A percentile compares a stretch with the other conserved stretches of the same genome.
Conservation (phyloP, 2,797 vertebrate species). For the Macrochelys suwanniensis region DNA sequence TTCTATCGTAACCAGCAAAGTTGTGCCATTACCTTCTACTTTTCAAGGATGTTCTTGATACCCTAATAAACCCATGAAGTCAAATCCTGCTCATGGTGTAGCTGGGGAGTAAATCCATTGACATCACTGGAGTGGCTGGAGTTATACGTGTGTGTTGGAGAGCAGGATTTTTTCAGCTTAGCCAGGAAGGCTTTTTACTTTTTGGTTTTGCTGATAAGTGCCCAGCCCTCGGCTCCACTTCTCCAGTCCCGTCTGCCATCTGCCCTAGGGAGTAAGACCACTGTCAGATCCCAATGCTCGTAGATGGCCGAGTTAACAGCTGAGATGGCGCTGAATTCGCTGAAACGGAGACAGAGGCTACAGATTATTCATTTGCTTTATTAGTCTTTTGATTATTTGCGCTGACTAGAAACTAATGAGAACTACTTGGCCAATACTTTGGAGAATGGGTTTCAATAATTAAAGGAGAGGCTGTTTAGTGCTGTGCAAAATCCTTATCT, state of each 20-base stretch:
- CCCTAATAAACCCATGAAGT: neutral
- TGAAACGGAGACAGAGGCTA: slow-evolving; percentile 28
- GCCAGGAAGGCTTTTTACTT: neutral
- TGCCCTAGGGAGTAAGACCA: slow-evolving; percentile 64
- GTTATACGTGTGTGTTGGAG: neutral
- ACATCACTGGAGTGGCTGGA: neutral
- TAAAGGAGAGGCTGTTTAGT: neutral
- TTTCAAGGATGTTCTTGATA: neutral
- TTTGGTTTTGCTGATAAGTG: slow-evolving; percentile 60
- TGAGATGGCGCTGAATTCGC: slow-evolving; percentile 45
- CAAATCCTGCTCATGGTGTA: neutral
- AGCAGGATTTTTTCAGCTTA: neutral
- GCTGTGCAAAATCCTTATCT: neutral
- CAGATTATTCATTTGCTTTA: slow-evolving; percentile 15
- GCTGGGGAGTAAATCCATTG: neutral
- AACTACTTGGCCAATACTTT: fast-evolving
- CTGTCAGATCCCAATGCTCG: slow-evolving; percentile 66
- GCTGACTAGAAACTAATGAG: neutral
- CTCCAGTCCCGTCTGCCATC: slow-evolving; percentile 67
- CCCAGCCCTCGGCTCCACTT: slow-evolving; percentile 67
- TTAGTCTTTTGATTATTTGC: neutral
- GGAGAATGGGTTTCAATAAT: neutral
- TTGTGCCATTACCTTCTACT: neutral
- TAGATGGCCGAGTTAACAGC: slow-evolving; percentile 56
- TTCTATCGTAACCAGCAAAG: neutral